Conservation (phyloP, 1,140 invertebrate species). For the Drosophila sturtevanti region DNA sequence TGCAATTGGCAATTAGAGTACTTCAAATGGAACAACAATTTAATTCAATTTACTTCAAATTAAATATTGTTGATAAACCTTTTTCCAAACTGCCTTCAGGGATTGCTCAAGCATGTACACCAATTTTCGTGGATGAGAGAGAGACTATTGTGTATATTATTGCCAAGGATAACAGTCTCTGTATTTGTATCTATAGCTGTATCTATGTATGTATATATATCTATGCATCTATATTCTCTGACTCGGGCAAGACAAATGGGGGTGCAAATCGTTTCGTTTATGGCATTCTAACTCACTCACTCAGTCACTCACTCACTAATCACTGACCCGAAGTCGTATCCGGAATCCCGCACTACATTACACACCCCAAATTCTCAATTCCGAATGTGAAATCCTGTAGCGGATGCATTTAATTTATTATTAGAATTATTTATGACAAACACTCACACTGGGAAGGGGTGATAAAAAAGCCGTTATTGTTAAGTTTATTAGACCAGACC, state of each 20-base stretch:
- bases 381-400: conserved; percentile 50
- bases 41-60: conserved; percentile 61
- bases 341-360: conserved; percentile 7
- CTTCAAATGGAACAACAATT: conserved; percentile 54
- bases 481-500: conserved; percentile 72
- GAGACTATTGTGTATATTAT: conserved; percentile 29
- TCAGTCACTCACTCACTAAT: conserved; percentile 48
- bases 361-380: background rate
- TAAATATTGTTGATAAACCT: background rate
- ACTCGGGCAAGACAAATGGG: conserved; percentile 74
- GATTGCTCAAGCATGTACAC: conserved; percentile 33
- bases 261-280: conserved; percentile 74
- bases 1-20: conserved; percentile 63
- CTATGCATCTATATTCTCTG: conserved; percentile 6
- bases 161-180: conserved; percentile 77
- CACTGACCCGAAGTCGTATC: conserved; percentile 45
- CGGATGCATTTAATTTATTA: conserved; percentile 82
- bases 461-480: conserved; percentile 80
- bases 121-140: conserved; percentile 21
- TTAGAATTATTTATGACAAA: conserved; percentile 81
- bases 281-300: conserved; percentile 28
- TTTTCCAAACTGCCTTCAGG: background rate
- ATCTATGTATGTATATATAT: background rate
- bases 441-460: conserved; percentile 39
- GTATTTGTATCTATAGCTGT: background rate